Evolutionary conservation across 1,140 invertebrate genomes (phyloP), one percentile per base, ranked within the genome.

Genomic region (Triops cancriformis): DNA sequence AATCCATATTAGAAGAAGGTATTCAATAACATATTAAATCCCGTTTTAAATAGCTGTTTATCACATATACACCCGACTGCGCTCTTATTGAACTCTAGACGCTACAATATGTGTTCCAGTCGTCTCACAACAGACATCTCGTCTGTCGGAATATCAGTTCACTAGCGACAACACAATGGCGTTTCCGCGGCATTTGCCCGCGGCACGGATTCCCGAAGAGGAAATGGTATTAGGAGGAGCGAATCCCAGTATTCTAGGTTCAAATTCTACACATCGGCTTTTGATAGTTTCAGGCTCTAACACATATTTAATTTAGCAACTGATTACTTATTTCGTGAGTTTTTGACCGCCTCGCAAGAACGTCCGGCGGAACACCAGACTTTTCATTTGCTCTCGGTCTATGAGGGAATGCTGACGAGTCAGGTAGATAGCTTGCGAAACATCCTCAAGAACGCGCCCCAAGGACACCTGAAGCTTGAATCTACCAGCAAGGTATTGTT

Each of bases 321-420:
- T 5, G 28, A 2, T n/a, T 73, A 80, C 72, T 12, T 91, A 2
- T 89, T 87, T 80, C 83, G 86, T 18, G 87, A 89, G 75, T 91
- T 90, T 80, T 84, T 88, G 73, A 87, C 89, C 76, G 86, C 87
- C 14, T 81, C 89, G 5, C 89, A 90, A 75, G 80, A 83, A 0
- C 85, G 88, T 72, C 83, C 83, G 4, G 85, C 85, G 27, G 86
- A 86, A 42, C 80, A 84, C 14, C 87, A 89, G 78, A 82, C 88
- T 11, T 87, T 90, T 73, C 88, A 90, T 42, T 86, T 86, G 1
- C 81, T 90, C 27, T 85, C 86, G 1, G 86, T 89, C 81, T 86
- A 82, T 11, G 82, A 80, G 11, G 73, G 80, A 9, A 78, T 37
- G 23, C 42, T 28, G 18, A 80, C 31, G 23, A 74, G 26, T 74